A percentile compares a stretch with the other conserved stretches of the same genome.
Evolutionary conservation across 1,140 invertebrate genomes (phyloP).

Genomic region (Drosophila pandora): DNA sequence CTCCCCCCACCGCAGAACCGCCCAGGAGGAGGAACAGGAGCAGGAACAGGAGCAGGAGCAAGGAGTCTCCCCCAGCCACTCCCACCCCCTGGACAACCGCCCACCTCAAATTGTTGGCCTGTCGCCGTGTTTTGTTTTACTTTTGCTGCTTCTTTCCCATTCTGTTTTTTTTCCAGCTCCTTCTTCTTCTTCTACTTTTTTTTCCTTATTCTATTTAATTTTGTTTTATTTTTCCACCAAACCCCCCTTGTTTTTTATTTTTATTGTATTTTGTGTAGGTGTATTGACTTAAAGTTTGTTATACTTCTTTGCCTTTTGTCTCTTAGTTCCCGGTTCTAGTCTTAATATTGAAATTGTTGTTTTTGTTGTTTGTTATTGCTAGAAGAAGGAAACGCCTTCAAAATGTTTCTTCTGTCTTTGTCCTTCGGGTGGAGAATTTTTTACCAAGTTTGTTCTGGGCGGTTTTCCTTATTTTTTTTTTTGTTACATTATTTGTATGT

Average conservation of each 20-base stretch:
- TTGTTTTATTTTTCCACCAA: constrained; percentile 27
- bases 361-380: constrained; percentile 50
- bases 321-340: constrained; percentile 42
- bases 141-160: constrained; percentile 36
- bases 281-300: constrained; percentile 80
- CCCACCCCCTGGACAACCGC: constrained; percentile 11
- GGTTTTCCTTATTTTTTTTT: constrained; percentile 13
- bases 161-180: constrained; percentile 7
- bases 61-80: neutral
- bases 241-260: constrained; percentile 1
- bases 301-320: constrained; percentile 73
- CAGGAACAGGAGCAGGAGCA: too few species aligned
- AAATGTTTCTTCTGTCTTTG: constrained; percentile 64
- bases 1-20: neutral
- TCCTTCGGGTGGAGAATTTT: constrained; percentile 32
- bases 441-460: constrained; percentile 37
- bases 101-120: constrained; percentile 53
- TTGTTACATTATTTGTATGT: constrained; percentile 11
- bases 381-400: constrained; percentile 60
- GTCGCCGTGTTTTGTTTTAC: constrained; percentile 68
- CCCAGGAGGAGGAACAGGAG: too few species aligned
- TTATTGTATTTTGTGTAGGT: constrained; percentile 62
- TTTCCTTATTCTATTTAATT: constrained; percentile 44
- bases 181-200: constrained; percentile 54
- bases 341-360: constrained; percentile 30